A percentile compares a stretch with the other conserved stretches of the same genome.
Conservation (phyloP, 2,888 invertebrate species). For the Campoplex capitator region DNA sequence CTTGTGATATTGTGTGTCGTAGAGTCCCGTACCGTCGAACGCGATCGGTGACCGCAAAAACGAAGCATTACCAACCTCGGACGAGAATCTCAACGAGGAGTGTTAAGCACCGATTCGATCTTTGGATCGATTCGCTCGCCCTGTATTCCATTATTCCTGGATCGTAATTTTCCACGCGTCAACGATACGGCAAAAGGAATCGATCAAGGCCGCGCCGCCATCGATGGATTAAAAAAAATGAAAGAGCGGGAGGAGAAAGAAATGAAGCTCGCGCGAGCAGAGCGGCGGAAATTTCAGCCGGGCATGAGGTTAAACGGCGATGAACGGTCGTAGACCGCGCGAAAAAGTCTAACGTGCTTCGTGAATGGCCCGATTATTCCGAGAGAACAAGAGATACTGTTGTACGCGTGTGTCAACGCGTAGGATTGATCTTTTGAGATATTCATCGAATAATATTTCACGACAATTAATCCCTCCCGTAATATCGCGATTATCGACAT, state of each 20-base stretch:
- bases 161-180: not conserved
- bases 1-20: constrained; percentile 74
- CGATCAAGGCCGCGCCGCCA: not conserved
- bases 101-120: constrained; percentile 72
- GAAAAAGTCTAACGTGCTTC: not conserved
- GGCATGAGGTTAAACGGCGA: not conserved
- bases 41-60: constrained; percentile 80
- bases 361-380: not conserved
- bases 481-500: constrained; percentile 15
- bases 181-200: not conserved
- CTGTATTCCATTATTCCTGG: not conserved
- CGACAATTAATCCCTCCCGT: not conserved
- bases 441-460: constrained; percentile 10
- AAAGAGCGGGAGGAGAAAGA: not conserved
- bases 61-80: constrained; percentile 80
- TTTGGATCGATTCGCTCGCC: constrained; percentile 6
- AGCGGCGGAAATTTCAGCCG: not conserved
- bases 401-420: not conserved
- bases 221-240: not conserved
- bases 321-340: constrained; percentile 1
- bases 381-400: not conserved
- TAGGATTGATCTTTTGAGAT: not conserved
- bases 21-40: constrained; percentile 83
- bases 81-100: constrained; percentile 83
- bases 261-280: not conserved